Evolutionary conservation across 2,113 vertebrate genomes (phyloP).

Genomic region (Sphyrna mokarran): DNA sequence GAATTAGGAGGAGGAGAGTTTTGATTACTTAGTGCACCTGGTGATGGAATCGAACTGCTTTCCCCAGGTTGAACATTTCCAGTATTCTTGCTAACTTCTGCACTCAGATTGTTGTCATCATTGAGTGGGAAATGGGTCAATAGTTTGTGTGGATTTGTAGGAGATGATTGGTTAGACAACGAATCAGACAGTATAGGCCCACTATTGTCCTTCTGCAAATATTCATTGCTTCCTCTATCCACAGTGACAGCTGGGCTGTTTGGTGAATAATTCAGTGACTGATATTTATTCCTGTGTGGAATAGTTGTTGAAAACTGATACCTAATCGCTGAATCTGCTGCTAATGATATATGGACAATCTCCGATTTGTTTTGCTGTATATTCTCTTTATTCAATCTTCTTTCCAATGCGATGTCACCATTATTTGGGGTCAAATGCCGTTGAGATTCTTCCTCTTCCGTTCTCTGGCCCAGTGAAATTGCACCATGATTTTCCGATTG

Average conservation of each 20-base stretch:
- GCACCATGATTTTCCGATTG: neutral
- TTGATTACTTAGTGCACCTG: neutral
- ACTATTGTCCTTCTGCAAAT: neutral
- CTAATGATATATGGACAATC: neutral
- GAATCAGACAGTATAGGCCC: neutral
- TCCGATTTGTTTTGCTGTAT: neutral
- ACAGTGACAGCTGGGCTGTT: no score
- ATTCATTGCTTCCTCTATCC: neutral
- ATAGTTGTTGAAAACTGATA: neutral
- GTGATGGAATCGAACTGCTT: neutral
- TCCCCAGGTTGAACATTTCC: neutral
- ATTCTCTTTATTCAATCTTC: neutral
- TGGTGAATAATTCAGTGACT: slow-evolving; percentile 5
- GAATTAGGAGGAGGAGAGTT: neutral
- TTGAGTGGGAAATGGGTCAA: neutral
- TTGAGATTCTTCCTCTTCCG: no score
- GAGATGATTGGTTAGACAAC: neutral
- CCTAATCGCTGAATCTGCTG: neutral
- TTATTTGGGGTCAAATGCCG: neutral
- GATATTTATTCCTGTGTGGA: neutral
- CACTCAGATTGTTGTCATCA: neutral
- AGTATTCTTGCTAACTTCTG: neutral
- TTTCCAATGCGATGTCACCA: no score
- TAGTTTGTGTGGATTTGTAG: neutral
- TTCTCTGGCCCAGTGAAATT: neutral